phyloP scores from a whole-genome alignment of 2,888 invertebrate genomes.

The Asteroscopus sphinx region DNA sequence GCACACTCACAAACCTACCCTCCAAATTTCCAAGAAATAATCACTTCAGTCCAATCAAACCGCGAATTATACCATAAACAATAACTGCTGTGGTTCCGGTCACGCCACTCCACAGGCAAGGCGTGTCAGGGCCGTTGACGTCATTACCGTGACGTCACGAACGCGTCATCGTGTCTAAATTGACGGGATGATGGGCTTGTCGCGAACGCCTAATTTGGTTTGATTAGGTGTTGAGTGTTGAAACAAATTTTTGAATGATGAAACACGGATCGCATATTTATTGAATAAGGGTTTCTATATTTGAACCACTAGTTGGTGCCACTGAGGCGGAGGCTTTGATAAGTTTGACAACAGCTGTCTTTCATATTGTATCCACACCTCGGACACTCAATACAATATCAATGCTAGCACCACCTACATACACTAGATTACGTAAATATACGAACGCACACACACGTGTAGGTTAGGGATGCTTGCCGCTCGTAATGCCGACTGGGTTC shows the following conservation, averaged over 20 bases:
- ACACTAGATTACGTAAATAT: no score
- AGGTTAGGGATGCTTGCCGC: no score
- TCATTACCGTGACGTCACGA: conserved; percentile 46
- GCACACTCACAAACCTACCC: neutral
- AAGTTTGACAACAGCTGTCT: no score
- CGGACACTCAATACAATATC: no score
- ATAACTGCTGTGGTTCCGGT: conserved; percentile 31
- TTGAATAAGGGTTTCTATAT: no score
- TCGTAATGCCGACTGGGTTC: no score
- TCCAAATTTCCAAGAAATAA: conserved; percentile 27
- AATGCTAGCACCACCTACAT: no score
- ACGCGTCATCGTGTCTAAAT: conserved; percentile 26
- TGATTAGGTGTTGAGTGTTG: conserved; percentile 9
- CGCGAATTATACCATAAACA: conserved; percentile 26
- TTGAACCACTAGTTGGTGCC: no score
- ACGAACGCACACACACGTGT: no score
- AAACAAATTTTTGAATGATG: neutral
- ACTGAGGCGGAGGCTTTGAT: no score
- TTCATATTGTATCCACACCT: no score
- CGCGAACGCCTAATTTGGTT: conserved; percentile 15
- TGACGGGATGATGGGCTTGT: conserved; percentile 17
- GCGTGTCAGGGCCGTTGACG: conserved; percentile 33
- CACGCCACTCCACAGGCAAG: conserved; percentile 48
- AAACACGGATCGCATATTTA: no score
- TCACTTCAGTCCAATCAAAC: conserved; percentile 41